Base-by-base conservation (phyloP, 2,113 vertebrate species). In the Aphyosemion australe region DNA sequence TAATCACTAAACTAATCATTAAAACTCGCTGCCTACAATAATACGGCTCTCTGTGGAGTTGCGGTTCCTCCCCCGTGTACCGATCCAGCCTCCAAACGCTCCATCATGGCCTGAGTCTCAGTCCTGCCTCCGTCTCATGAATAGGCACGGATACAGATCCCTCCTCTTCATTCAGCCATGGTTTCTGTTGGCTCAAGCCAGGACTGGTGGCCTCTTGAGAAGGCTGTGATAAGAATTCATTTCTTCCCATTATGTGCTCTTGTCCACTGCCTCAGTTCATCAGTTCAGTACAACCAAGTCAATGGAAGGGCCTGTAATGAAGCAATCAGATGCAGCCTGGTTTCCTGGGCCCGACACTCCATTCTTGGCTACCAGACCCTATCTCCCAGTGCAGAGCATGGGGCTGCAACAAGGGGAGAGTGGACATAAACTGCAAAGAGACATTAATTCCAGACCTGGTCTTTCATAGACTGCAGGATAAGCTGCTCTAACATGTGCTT, bases 201-300 rank as follows among this genome's bases (percentile, higher is more conserved):
- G 82, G 87, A 87, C 85, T 78, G 76, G 78, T 68, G 76, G 90
- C 89, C 91, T 92, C 87, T 79, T 84, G 91, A 93, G 92, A 88
- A 87, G 85, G 91, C 91, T 95, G 94, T 95, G 94, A 94, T 91
- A 90, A 91, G 95, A 96, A 96, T 95, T 93, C 91, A 93, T 93
- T 94, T 94, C 94, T 93, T 88, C 92, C 95, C 94, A 95, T 97
- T 95, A 96, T 61, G 85, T 84, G 91, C 84, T 92, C 94, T 92
- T 94, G 94, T 95, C 94, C 94, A 92, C 90, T 90, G 91, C 89
- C 93, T 92, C 94, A 94, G 95, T 95, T 94, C 96, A 96, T 96
- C 94, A 94, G 93, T 88, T 81, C 86, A 68, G 91, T 81, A 63
- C 83, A 83, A 93, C 83, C 90, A 82, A 96, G 94, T 95, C 94